Evolutionary conservation across 2,797 vertebrate species (phyloP), one percentile per base, ranked within the genome.

Genomic region (Pseudocheirus occidentalis): DNA sequence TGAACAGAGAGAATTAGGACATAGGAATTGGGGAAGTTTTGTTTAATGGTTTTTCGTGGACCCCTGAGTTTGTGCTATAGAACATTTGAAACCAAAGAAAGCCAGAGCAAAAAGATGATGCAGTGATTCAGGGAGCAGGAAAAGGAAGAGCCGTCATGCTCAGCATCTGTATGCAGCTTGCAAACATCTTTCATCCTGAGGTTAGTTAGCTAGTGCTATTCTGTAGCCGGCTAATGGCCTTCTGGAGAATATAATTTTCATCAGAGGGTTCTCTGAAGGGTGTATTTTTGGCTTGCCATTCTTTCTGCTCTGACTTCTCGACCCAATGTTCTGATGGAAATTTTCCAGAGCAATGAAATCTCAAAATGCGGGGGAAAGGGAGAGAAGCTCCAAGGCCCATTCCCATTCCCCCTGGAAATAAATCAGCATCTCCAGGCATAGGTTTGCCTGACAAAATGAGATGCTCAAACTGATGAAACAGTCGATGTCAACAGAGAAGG

Each of bases 331-430:
- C 16, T 90, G 66, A 34, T 55, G 92, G 93, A 92, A 93, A 95
- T 90, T 94, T 95, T 90, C 54, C 90, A 95, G 87, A 92, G 92
- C 92, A 93, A 7, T 62, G 93, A 90, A 58, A 66, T 91, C 91
- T 92, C 58, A 93, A 57, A 93, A 31, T 12, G 40, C 55, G 56
- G 1, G 18, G 52, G 81, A 34, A 59, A 94, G 53, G 59, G 91
- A 59, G 18, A 56, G 91, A 54, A 89, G 62, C 59, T 31, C 27
- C 87, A 29, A 0, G 2, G 34, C 58, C 29, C 54, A 13, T 57
- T 93, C 62, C 91, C 1, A 28, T 53, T 52, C 14, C 1, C 5
- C 55, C 14, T 50, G 5, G 92, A 92, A 94, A 92, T 34, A 94
- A 92, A 55, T 58, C 50, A 40, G 56, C 56, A n/a, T 90, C 55